Evolutionary conservation across 2,888 invertebrate genomes (phyloP), one percentile per base, ranked within the genome.

Genomic region (Tetranychus piercei): DNA sequence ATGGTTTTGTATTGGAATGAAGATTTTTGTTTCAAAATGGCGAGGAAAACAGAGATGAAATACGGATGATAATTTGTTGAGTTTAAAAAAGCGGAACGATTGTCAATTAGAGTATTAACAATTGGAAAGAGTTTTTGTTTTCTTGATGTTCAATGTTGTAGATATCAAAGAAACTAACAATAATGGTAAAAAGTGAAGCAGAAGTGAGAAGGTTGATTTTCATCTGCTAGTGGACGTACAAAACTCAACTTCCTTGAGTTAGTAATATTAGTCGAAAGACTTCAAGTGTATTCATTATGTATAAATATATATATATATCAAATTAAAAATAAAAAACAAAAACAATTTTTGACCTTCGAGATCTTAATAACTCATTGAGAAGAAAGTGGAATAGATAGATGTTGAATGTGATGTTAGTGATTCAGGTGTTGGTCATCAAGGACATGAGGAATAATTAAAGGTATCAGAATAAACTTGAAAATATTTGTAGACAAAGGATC

Each of bases 401-500:
- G 55, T 55, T 55, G 55, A 55, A 55, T 55, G 9, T 15, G 55
- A 55, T 55, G 55, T 55, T 15, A 15, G 55, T 55, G 15, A 15
- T 55, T 55, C 55, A 55, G 55, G 55, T 55, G 55, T 55, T 55
- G 55, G 55, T 55, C 55, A 55, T 55, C 55, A 55, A 55, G 55
- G 55, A 55, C 55, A 55, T 55, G 55, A 55, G 15, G 11, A 55
- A 15, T 55, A 55, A 55, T 55, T 55, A 55, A 55, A 55, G 55
- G 55, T 55, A 55, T 55, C 55, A 55, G 11, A 55, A 15, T 55
- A 7, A 55, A 34, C 34, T 3, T 34, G 34, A 34, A 34, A 55
- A 55, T 55, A 3, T 15, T 7, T 9, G 55, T 55, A 15, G 55
- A 55, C 1, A 55, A 15, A 55, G 55, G 15, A 55, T 55, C 55